A percentile compares a stretch with the other conserved stretches of the same genome.
phyloP scores from a whole-genome alignment of 92 coral and sea anemone genomes.

The Zoanthus gigantus region DNA sequence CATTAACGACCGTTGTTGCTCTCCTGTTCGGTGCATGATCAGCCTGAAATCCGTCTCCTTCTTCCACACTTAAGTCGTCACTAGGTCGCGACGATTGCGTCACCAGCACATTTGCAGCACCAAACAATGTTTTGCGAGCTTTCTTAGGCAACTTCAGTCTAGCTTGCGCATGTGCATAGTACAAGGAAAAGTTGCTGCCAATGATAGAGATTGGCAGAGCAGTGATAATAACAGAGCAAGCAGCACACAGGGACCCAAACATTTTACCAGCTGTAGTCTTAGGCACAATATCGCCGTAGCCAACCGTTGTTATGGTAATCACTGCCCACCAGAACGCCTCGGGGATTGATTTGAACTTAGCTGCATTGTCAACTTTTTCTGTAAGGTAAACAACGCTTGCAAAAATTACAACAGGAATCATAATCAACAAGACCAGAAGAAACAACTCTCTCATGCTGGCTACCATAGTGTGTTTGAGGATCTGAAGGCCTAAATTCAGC shows the following conservation, averaged over 20 bases:
- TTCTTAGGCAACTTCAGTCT: slow-evolving; percentile 97
- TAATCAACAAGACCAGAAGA: slow-evolving; percentile 75
- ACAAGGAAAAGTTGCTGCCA: slow-evolving; percentile 94
- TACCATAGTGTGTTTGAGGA: slow-evolving; percentile 93
- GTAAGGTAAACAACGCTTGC: slow-evolving; percentile 86
- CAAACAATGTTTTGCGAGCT: slow-evolving; percentile 79
- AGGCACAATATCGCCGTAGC: slow-evolving; percentile 92
- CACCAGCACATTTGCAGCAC: slow-evolving; percentile 83
- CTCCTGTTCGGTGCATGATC: slow-evolving; percentile 46
- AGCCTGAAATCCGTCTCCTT: slow-evolving; percentile 34
- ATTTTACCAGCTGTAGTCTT: slow-evolving; percentile 75
- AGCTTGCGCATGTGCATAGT: slow-evolving; percentile 99
- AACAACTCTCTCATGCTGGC: slow-evolving; percentile 93
- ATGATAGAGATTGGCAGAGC: slow-evolving; percentile 99
- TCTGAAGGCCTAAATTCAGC: slow-evolving; percentile 94
- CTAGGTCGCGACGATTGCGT: slow-evolving; percentile 80
- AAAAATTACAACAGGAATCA: slow-evolving; percentile 92
- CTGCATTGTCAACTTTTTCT: slow-evolving; percentile 49
- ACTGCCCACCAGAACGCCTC: slow-evolving; percentile 99
- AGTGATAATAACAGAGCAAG: slow-evolving; percentile 84
- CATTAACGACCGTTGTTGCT: slow-evolving; percentile 45
- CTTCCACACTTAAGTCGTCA: slow-evolving; percentile 71
- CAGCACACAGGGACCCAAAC: slow-evolving; percentile 91
- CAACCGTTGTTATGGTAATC: slow-evolving; percentile 95
- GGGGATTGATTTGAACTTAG: slow-evolving; percentile 83